Percentiles rank a stretch among this genome's conserved stretches.
phyloP scores from a whole-genome alignment of 2,113 vertebrate species.

The Tachysurus vachellii region DNA sequence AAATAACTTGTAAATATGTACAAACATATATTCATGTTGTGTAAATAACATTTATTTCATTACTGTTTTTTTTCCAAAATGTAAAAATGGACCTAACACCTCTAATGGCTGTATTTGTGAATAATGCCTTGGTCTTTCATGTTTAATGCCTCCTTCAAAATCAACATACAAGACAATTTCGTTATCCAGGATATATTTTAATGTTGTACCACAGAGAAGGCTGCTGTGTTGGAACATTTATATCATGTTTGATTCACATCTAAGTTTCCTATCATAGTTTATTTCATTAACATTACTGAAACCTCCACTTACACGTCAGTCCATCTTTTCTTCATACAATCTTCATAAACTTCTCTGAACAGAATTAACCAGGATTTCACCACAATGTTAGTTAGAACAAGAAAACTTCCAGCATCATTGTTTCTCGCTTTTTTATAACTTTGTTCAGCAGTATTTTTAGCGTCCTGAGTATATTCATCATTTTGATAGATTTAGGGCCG shows the following conservation, averaged over 20 bases:
- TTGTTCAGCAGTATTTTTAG: neutral
- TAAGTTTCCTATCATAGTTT: neutral
- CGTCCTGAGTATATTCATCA: neutral
- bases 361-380: neutral
- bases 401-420: neutral
- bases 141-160: neutral
- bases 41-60: neutral
- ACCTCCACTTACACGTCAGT: neutral
- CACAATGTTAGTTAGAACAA: neutral
- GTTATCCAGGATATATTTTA: neutral
- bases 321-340: neutral
- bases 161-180: neutral
- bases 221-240: neutral
- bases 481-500: constrained; percentile 16
- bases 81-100: neutral
- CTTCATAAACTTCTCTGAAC: neutral
- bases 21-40: neutral
- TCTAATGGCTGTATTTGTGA: neutral
- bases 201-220: too few relatives aligned
- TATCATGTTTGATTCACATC: neutral
- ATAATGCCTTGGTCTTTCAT: neutral
- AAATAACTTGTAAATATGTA: neutral
- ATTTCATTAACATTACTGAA: neutral
- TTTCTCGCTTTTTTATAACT: neutral
- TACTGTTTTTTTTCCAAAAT: neutral